Conservation (phyloP, 2,113 vertebrate species). For the Dipodomys ordii region DNA sequence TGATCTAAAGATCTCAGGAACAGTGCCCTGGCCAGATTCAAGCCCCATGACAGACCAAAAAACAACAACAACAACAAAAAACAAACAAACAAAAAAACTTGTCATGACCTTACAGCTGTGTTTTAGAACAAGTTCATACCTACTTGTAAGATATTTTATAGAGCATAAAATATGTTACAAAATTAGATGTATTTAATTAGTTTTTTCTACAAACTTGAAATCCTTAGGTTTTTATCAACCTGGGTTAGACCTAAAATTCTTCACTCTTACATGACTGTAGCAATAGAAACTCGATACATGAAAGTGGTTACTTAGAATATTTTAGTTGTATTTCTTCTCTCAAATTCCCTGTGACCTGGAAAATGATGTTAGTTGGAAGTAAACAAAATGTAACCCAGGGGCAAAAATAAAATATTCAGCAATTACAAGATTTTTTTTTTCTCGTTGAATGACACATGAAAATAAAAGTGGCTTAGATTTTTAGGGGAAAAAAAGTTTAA, state of each 20-base stretch:
- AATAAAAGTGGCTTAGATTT: neutral
- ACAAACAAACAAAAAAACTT: too few species aligned
- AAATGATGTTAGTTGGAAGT: neutral
- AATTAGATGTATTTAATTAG: neutral
- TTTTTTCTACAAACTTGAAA: neutral
- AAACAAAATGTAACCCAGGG: neutral
- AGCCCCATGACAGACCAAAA: too few species aligned
- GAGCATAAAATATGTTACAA: neutral
- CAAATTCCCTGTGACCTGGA: neutral
- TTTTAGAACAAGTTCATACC: too few species aligned
- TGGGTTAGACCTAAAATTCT: neutral
- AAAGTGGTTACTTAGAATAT: neutral
- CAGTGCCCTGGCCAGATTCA: too few species aligned
- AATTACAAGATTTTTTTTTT: slow-evolving; percentile 7
- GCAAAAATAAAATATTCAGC: neutral
- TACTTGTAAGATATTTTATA: too few species aligned
- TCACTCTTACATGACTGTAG: neutral
- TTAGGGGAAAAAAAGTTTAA: neutral
- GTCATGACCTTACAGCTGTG: too few species aligned
- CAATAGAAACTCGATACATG: neutral
- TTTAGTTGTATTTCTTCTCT: neutral
- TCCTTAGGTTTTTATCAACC: neutral
- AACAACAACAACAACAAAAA: too few species aligned
- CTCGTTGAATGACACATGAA: neutral
- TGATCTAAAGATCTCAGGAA: too few species aligned